Evolutionary conservation across 2,797 vertebrate species (phyloP), one percentile per base, ranked within the genome.

Genomic region (Netta rufina): DNA sequence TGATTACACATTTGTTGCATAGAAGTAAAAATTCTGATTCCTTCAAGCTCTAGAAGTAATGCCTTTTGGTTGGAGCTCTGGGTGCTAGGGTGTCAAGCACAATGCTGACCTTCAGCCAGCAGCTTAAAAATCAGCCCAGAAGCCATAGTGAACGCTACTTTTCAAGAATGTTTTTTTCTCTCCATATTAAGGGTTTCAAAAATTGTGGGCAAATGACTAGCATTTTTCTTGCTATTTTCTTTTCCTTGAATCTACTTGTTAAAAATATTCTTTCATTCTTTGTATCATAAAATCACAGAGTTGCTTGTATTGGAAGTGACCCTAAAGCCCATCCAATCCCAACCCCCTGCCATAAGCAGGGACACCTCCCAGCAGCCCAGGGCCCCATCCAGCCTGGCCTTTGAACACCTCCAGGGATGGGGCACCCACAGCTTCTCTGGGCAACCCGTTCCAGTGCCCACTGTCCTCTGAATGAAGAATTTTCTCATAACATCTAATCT

Each of bases 41-140:
- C 27, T 53, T 18, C 39, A 39, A 74, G 8, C 7, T 60, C n/a
- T 14, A 61, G 58, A 32, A 32, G 19, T 32, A 60, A 41, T 32
- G 30, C 22, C 27, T 79, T 57, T 57, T 78, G 20, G 24, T 11
- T 65, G 70, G 36, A 89, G 36, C 39, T 69, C 12, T 24, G 45
- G 38, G 15, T 70, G 25, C 22, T 69, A 16, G 5, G 0, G 57
- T 56, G 49, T 33, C 39, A 45, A 1, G 1, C 13, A 21, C 7
- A 13, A 9, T 8, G n/a, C 36, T 87, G 77, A 61, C 36, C 22
- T 82, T 25, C 41, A 72, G 36, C 10, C 60, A 76, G 41, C 47
- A 39, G 28, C 75, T 30, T 66, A 30, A 79, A 89, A 79, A 58
- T 62, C 28, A 73, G 64, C 36, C 17, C 56, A 27, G 18, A 18